A percentile compares a stretch with the other conserved stretches of the same genome.
Evolutionary conservation across 2,797 vertebrate species (phyloP).

Genomic region (Cheirogaleus major): DNA sequence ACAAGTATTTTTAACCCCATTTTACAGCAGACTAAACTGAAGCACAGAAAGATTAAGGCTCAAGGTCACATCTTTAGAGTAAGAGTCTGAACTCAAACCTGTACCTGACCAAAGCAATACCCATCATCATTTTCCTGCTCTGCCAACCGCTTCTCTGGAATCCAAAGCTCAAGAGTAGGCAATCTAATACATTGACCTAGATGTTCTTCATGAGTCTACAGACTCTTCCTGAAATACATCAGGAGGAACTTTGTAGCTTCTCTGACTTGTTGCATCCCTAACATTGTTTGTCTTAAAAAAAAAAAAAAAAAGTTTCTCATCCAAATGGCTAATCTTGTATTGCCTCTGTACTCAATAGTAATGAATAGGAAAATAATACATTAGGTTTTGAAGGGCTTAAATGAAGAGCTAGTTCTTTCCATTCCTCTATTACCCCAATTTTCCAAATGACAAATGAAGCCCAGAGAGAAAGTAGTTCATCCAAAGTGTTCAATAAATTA

Average conservation of each 20-base stretch:
- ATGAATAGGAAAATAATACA: not conserved
- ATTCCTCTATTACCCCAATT: not conserved
- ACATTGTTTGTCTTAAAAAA: not conserved
- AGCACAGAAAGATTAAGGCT: not conserved
- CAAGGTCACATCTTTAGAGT: not conserved
- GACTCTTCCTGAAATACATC: not conserved
- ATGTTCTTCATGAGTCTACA: not conserved
- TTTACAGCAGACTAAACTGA: not conserved
- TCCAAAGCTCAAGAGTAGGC: not conserved
- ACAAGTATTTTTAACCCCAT: not conserved
- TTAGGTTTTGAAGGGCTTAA: not conserved
- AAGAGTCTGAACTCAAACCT: not conserved
- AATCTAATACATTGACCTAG: accelerated
- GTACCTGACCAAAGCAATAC: not conserved
- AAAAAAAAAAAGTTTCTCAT: not conserved
- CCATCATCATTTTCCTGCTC: not conserved
- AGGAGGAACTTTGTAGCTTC: not conserved
- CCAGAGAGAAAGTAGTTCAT: not conserved
- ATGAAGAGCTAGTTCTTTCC: not conserved
- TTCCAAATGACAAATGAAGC: not conserved
- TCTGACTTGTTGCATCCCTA: no score
- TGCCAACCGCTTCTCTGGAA: not conserved
- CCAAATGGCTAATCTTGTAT: not conserved
- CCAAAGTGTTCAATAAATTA: not conserved
- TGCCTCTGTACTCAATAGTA: not conserved